These are phyloP conservation scores for Nannoperca obscura DNA, from an alignment of 2,797 vertebrate species.

Conservation along the genomic window DNA sequence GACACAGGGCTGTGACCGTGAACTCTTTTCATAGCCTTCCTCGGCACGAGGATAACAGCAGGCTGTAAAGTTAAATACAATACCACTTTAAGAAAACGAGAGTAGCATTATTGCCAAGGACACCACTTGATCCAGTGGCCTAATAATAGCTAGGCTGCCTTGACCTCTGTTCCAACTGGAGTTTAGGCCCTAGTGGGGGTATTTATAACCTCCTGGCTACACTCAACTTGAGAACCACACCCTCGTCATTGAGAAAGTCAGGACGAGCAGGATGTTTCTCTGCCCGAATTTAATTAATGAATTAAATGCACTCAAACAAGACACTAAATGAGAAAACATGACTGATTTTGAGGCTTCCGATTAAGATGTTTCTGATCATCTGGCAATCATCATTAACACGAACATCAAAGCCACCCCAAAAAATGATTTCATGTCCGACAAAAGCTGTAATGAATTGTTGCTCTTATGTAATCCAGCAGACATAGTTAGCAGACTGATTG, in stretches of 20 bases:
- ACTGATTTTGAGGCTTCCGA: constrained; percentile 22
- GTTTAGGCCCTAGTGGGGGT: constrained; percentile 43
- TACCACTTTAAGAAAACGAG: constrained; percentile 50
- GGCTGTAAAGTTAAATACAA: constrained; percentile 37
- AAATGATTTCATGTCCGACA: constrained; percentile 37
- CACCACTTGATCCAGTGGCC: constrained; percentile 46
- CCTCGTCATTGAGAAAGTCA: constrained; percentile 50
- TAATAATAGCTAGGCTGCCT: constrained; percentile 75
- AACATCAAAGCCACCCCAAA: constrained; percentile 28
- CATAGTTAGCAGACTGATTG: constrained; percentile 27
- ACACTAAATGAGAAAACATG: constrained; percentile 13
- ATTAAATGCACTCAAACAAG: constrained; percentile 15
- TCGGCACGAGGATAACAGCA: constrained; percentile 20
- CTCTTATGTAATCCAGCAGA: constrained; percentile 45
- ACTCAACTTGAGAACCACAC: constrained; percentile 38
- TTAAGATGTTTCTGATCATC: constrained; percentile 45
- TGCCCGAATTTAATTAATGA: constrained; percentile 41
- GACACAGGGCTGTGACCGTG: constrained; percentile 37
- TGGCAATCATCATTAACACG: constrained; percentile 15
- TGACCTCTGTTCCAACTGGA: constrained; percentile 69
- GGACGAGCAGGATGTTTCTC: constrained; percentile 17
- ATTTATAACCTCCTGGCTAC: constrained; percentile 63
- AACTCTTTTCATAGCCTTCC: constrained; percentile 24
- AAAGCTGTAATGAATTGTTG: constrained; percentile 48
- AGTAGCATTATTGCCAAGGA: constrained; percentile 66